A percentile compares a stretch with the other conserved stretches of the same genome.
Conservation (phyloP, 1,140 invertebrate species). For the Lerema accius region DNA sequence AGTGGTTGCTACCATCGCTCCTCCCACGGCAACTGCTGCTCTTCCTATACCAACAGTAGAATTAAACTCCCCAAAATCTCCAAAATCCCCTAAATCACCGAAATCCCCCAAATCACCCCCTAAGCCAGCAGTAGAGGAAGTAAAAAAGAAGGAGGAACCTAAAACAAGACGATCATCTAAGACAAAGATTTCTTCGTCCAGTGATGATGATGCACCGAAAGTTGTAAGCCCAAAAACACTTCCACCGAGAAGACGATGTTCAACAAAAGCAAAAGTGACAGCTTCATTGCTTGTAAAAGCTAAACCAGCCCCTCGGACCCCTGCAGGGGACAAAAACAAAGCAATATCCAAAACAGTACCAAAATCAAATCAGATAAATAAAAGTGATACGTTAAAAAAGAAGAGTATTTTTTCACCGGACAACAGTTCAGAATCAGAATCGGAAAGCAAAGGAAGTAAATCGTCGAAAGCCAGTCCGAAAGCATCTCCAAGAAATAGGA, state of each 20-base stretch:
- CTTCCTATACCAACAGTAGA: slow-evolving; percentile 34
- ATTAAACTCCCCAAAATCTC: slow-evolving; percentile 31
- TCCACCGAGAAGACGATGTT: slow-evolving; percentile 63
- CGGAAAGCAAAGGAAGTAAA: slow-evolving; percentile 67
- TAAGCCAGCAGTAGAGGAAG: slow-evolving; percentile 75
- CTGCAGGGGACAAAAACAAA: slow-evolving; percentile 64
- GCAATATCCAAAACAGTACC: slow-evolving; percentile 63
- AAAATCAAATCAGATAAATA: slow-evolving; percentile 78
- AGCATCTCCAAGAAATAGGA: slow-evolving; percentile 60
- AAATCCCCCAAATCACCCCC: slow-evolving; percentile 48
- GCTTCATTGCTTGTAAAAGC: slow-evolving; percentile 59
- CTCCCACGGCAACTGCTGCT: slow-evolving; percentile 38
- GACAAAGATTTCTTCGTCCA: slow-evolving; percentile 71
- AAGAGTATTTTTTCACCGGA: slow-evolving; percentile 93
- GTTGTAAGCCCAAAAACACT: slow-evolving; percentile 56
- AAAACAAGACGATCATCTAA: slow-evolving; percentile 66
- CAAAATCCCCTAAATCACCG: slow-evolving; percentile 20
- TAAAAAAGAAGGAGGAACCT: slow-evolving; percentile 80
- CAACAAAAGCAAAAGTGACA: slow-evolving; percentile 73
- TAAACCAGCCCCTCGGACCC: slow-evolving; percentile 55
- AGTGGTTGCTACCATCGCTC: slow-evolving; percentile 23
- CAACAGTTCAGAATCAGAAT: slow-evolving; percentile 90
- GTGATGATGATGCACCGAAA: slow-evolving; percentile 74
- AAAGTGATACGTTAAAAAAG: slow-evolving; percentile 83
- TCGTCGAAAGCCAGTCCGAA: slow-evolving; percentile 61